Conservation (phyloP, 2,113 vertebrate species). For the Poeciliopsis prolifica region DNA sequence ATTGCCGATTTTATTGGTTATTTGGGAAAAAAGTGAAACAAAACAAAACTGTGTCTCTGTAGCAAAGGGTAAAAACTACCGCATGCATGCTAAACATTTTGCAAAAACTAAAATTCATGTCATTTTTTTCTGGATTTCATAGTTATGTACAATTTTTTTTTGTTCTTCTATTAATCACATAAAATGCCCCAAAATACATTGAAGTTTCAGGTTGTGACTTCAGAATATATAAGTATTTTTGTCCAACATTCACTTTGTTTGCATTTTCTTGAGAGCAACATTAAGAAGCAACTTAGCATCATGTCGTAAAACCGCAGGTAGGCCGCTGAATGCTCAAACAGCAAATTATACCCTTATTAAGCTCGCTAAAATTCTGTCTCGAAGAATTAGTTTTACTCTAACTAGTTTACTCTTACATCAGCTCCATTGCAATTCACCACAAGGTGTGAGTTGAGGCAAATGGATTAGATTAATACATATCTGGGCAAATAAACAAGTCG, state of each 20-base stretch:
- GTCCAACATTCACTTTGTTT: constrained; percentile 8
- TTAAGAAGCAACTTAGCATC: constrained; percentile 35
- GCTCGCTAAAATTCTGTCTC: constrained; percentile 44
- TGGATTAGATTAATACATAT: constrained; percentile 80
- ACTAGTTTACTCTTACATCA: constrained; percentile 54
- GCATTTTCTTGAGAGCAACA: constrained; percentile 24
- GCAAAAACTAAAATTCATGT: too few species aligned
- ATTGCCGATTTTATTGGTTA: too few species aligned
- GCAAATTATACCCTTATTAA: constrained; percentile 44
- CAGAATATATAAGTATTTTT: background rate
- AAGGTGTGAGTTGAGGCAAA: constrained; percentile 70
- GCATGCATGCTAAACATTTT: background rate
- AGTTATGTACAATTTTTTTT: too few species aligned
- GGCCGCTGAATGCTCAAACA: constrained; percentile 45
- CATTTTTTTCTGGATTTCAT: too few species aligned
- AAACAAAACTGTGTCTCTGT: background rate
- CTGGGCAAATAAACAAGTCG: constrained; percentile 77
- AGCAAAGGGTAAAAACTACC: background rate
- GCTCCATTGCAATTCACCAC: constrained; percentile 69
- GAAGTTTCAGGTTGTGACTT: too few species aligned
- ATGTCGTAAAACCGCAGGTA: constrained; percentile 32
- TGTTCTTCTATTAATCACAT: too few species aligned
- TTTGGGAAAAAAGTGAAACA: too few species aligned
- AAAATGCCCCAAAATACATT: too few species aligned
- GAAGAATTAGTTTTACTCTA: constrained; percentile 43